Evolutionary conservation across 2,113 vertebrate genomes (phyloP), one percentile per base, ranked within the genome.

Genomic region (Dicentrarchus labrax): DNA sequence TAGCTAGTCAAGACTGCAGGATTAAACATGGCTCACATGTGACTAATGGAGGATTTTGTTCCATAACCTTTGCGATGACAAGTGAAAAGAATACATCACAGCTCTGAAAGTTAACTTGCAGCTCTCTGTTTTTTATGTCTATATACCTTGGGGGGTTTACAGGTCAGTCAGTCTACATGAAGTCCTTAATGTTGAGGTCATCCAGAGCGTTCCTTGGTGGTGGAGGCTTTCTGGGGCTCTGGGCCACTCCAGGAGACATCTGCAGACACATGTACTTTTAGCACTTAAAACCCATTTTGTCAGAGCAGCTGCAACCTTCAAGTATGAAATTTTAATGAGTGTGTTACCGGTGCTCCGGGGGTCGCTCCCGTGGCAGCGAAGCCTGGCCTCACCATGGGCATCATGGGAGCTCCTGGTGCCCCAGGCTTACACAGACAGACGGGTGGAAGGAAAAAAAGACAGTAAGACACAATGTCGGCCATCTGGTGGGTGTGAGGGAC

Each of bases 111-210:
- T 72, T 16, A 45, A 15, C 15, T 17, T 45, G 59, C n/a, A 38
- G 19, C 39, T 45, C 43, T 57, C 30, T 21, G 6, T 8, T 54
- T 17, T 38, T 41, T 21, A 2, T 21, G 7, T 47, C 19, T 47
- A 8, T 4, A 24, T 57, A 93, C 93, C 91, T 97, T 95, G 87
- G 71, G 71, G 76, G 65, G 38, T 78, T 87, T 80, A 38, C 36
- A 60, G 80, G 75, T 85, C 85, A 83, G 82, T 91, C 91, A 89
- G 77, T 96, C 97, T 99, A 99, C 96, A 99, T 97, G 96, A 99
- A 99, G 96, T 99, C 98, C 95, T 99, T 99, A 94, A 99, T 99
- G 96, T 99, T 99, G 94, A 99, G 98, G 96, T 99, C 98, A 93
- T 98, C 98, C 96, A 99, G 96, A 80, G 98, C 98, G 88, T 99